Evolutionary conservation across 2,113 vertebrate genomes (phyloP), one percentile per base, ranked within the genome.

Genomic region (Pungitius pungitius): DNA sequence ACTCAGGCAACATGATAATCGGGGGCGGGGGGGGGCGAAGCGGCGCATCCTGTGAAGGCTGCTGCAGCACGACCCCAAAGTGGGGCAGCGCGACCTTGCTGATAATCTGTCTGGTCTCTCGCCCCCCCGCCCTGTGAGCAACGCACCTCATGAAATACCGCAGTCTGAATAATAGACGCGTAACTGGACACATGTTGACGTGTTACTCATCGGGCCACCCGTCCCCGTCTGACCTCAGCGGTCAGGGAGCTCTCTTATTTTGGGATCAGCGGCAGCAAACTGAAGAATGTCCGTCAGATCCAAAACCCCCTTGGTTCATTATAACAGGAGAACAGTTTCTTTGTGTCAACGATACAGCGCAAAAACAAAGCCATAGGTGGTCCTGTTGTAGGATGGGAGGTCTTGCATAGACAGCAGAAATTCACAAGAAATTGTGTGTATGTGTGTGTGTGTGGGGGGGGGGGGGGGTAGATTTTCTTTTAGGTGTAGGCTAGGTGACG

Each of bases 21-120:
- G n/a, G n/a, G n/a, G n/a, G n/a, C n/a, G n/a, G n/a, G n/a, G n/a
- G 77, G 80, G 72, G 76, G 58, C 12, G 37, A 80, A 76, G 69
- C 74, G 80, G 76, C 60, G 49, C 73, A n/a, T 45, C 70, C 40
- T 14, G 40, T 17, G 52, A 49, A 60, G 2, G 47, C 54, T 58
- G 26, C 81, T 27, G 15, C 77, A 71, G 85, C 75, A 82, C 77
- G 64, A 65, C 75, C 24, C 37, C 71, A 75, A 90, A 91, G 83
- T 89, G 89, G 91, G 85, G 30, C 91, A 86, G 43, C 22, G 64
- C 78, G 87, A 91, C 91, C 90, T 91, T 90, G 88, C 78, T 85
- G 77, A 73, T 88, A 88, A 86, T 90, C 87, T 54, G 86, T 89
- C 86, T 85, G 81, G 58, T 77, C 71, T 76, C 35, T 70, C 71